Percentiles rank a stretch among this genome's conserved stretches.
Conservation (phyloP, 2,113 vertebrate genomes). For the Machaerirhynchus nigripectus region DNA sequence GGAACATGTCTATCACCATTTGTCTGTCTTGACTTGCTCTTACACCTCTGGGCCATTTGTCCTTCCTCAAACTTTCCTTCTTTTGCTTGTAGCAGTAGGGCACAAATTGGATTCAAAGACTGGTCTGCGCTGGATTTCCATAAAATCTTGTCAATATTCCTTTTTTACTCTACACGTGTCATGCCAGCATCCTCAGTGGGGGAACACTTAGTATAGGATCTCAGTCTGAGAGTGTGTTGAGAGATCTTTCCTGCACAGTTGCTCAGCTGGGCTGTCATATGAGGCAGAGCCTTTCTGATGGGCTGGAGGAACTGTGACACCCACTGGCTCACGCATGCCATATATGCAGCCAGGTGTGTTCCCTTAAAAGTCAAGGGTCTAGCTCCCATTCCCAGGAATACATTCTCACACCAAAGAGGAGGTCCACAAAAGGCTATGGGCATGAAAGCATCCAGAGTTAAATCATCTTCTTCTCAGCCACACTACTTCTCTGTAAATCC, state of each 20-base stretch:
- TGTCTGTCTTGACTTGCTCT: background rate
- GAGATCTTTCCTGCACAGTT: background rate
- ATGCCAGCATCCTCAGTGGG: too few relatives aligned
- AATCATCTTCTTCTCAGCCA: background rate
- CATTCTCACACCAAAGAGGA: background rate
- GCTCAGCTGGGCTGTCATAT: background rate
- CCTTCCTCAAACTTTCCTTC: background rate
- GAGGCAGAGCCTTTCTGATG: background rate
- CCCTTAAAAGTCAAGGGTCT: background rate
- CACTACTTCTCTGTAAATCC: background rate
- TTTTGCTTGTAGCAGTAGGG: background rate
- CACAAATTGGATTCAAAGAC: background rate
- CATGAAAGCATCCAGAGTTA: background rate
- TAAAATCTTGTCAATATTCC: background rate
- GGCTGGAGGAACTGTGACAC: background rate
- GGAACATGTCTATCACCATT: background rate
- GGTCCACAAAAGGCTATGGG: background rate
- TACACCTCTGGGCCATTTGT: background rate
- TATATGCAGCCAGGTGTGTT: background rate
- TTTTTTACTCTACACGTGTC: background rate
- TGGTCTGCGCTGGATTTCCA: background rate
- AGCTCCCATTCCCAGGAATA: background rate
- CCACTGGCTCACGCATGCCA: background rate
- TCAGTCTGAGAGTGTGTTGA: background rate
- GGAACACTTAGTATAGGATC: fast-evolving